A percentile compares a stretch with the other conserved stretches of the same genome.
Conservation (phyloP, 2,113 vertebrate species). For the Leucopsar rothschildi region DNA sequence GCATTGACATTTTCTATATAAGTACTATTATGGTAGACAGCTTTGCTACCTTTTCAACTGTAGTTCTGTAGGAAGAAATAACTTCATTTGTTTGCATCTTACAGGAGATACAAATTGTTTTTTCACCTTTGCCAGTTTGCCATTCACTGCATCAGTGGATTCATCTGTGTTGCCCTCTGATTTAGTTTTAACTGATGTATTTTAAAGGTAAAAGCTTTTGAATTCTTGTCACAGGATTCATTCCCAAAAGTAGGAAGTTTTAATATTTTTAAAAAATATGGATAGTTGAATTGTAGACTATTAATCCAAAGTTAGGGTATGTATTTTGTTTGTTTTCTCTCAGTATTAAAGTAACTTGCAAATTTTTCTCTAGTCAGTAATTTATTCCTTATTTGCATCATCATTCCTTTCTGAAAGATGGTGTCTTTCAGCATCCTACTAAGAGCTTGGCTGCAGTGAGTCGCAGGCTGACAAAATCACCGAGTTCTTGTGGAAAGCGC, state of each 20-base stretch:
- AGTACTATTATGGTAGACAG: neutral
- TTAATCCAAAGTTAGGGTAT: neutral
- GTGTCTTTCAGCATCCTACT: neutral
- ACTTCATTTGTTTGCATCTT: neutral
- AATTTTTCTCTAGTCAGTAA: neutral
- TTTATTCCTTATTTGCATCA: neutral
- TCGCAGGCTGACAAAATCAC: neutral
- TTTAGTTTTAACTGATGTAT: neutral
- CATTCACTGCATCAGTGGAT: neutral
- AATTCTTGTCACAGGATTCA: neutral
- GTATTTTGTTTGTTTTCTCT: neutral
- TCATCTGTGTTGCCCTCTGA: neutral
- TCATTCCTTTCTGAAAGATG: neutral
- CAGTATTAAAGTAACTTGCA: neutral
- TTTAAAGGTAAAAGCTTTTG: neutral
- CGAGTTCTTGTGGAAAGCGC: neutral
- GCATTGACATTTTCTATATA: neutral
- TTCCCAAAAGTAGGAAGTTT: neutral
- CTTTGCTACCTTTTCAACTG: neutral
- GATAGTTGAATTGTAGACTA: neutral
- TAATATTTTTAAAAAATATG: neutral
- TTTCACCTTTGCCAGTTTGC: neutral
- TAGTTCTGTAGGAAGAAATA: neutral
- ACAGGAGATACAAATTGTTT: neutral
- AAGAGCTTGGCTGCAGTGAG: neutral